Conservation (phyloP, 2,888 invertebrate genomes). For the Volucella bombylans region DNA sequence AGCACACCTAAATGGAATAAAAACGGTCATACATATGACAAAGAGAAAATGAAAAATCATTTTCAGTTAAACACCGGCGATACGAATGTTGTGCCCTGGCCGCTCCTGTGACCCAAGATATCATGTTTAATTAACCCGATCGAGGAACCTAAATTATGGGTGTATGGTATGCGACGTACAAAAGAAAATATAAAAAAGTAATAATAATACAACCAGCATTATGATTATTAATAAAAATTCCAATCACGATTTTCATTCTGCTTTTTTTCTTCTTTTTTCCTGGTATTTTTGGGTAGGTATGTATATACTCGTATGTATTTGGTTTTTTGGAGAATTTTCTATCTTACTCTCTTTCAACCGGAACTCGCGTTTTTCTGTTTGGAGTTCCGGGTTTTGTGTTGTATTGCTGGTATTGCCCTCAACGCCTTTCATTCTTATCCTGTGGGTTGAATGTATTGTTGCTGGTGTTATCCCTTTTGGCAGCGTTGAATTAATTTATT, state of each 20-base stretch:
- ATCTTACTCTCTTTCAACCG: constrained; percentile 29
- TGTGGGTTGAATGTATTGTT: constrained; percentile 35
- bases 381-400: constrained; percentile 32
- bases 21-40: background rate
- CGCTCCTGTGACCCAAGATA: constrained; percentile 33
- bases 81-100: too few species aligned
- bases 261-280: constrained; percentile 29
- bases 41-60: constrained; percentile 30
- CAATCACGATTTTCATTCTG: constrained; percentile 73
- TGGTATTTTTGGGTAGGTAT: background rate
- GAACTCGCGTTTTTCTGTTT: constrained; percentile 53
- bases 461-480: constrained; percentile 61
- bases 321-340: background rate
- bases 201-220: constrained; percentile 63
- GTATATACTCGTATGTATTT: background rate
- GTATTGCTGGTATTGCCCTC: background rate
- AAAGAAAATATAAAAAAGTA: constrained; percentile 30
- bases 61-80: constrained; percentile 30
- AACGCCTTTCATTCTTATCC: constrained; percentile 43
- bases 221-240: constrained; percentile 74
- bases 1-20: constrained; percentile 15
- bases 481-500: constrained; percentile 69
- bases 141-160: constrained; percentile 25
- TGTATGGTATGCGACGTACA: too few species aligned
- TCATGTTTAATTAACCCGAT: constrained; percentile 56